Base-by-base conservation (phyloP, 2,113 vertebrate genomes). In the Perca schrenkii region DNA sequence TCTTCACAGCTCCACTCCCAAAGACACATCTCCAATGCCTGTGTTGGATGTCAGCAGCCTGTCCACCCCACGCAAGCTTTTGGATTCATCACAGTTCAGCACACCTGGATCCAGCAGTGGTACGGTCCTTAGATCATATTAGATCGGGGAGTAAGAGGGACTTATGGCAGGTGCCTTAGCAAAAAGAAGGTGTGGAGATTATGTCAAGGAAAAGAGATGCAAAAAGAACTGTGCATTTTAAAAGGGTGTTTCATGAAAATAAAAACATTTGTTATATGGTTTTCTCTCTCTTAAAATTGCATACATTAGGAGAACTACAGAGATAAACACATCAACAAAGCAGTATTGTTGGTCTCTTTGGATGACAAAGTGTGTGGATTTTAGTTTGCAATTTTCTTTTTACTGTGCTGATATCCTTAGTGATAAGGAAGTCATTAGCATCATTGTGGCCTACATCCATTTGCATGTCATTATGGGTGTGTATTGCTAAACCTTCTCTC, bases 21-120 rank as follows among this genome's bases (percentile, higher is more conserved):
- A 98, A 91, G 98, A 99, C 6, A 34, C 91, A 0, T 96, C 97
- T 83, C 93, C 96, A 0, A 90, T 95, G 52, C 95, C 97, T 63
- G 87, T 94, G 73, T 93, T 98, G 87, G 98, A 99, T 22, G 95
- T 97, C n/a, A 95, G 97, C 58, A 96, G 95, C 79, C 89, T 99
- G 82, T 96, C 98, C 17, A 97, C 97, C 1, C 97, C 97, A 69
- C 95, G 97, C 31, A 99, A 98, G 85, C 96, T 98, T 83, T 89
- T 98, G 1, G 98, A 99, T 70, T 86, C 95, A 0, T 95, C 97
- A 43, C 98, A 98, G 85, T 99, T 96, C 88, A 90, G 95, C 63
- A 95, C 96, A 83, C 95, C 96, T 14, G 96, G 96, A 78, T 90
- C 92, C 47, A 75, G 92, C 84, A 95, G 92, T 86, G 93, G 98